A percentile compares a stretch with the other conserved stretches of the same genome.
Evolutionary conservation across 1,140 invertebrate species (phyloP).

Genomic region (Cydia splendana): DNA sequence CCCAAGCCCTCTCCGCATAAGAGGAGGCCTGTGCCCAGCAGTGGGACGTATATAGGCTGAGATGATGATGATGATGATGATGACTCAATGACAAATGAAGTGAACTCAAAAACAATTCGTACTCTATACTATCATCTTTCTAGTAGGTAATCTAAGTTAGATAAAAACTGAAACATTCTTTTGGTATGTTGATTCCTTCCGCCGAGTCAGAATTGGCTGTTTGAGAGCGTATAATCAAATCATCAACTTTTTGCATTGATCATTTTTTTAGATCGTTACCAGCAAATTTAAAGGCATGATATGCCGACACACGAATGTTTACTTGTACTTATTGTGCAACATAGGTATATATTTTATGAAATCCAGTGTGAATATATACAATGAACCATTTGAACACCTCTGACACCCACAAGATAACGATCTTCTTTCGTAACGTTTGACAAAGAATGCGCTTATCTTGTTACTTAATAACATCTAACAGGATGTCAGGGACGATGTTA

Average conservation of each 20-base stretch:
- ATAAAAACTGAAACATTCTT: not conserved
- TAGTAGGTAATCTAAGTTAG: too few relatives aligned
- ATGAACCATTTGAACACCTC: constrained; percentile 42
- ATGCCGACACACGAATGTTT: not conserved
- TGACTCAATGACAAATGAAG: too few relatives aligned
- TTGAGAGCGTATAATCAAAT: not conserved
- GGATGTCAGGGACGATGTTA: constrained; percentile 19
- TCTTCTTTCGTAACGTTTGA: constrained; percentile 37
- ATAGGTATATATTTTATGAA: not conserved
- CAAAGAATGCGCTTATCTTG: constrained; percentile 29
- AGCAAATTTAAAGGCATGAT: constrained; percentile 10
- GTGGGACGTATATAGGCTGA: too few relatives aligned
- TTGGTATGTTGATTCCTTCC: constrained; percentile 12
- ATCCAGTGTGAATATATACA: not conserved
- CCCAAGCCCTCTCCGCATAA: too few relatives aligned
- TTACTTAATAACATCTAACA: constrained; percentile 27
- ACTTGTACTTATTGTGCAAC: not conserved
- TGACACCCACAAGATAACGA: constrained; percentile 58
- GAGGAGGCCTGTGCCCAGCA: too few relatives aligned
- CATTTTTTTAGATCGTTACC: not conserved
- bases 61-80: too few relatives aligned
- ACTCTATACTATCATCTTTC: too few relatives aligned
- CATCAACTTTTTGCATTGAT: constrained; percentile 14
- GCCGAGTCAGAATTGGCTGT: not conserved
- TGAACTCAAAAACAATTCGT: too few relatives aligned